Evolutionary conservation across 2,113 vertebrate genomes (phyloP).

Genomic region (Strix aluco): DNA sequence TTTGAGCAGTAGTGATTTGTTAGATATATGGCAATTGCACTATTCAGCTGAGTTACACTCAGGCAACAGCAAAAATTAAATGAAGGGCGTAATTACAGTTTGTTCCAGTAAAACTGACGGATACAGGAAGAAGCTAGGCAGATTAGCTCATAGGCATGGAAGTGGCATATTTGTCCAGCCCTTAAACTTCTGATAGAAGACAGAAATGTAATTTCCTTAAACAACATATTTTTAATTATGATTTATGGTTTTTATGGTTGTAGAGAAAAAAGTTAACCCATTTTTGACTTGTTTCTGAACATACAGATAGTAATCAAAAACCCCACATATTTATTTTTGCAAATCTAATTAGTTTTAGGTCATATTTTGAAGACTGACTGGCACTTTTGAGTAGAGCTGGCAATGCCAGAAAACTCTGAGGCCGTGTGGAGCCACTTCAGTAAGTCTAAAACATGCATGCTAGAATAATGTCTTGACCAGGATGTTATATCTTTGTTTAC

Average conservation of each 20-base stretch:
- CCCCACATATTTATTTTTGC: neutral
- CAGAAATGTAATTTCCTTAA: neutral
- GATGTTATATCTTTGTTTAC: neutral
- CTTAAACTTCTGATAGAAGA: neutral
- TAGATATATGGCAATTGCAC: neutral
- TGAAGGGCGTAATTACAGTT: neutral
- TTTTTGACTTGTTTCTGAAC: neutral
- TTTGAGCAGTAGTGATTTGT: neutral
- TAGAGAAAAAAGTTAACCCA: neutral
- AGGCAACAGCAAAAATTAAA: neutral
- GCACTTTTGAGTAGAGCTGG: neutral
- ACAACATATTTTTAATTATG: neutral
- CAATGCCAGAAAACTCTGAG: neutral
- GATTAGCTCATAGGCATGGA: neutral
- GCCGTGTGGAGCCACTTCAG: neutral
- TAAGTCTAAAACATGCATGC: rapidly evolving
- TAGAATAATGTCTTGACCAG: neutral
- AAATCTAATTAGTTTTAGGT: neutral
- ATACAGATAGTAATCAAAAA: neutral
- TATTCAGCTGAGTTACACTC: neutral
- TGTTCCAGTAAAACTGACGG: neutral
- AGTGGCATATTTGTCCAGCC: neutral
- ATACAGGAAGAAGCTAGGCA: neutral
- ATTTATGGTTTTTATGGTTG: neutral
- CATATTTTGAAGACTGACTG: neutral